Evolutionary conservation across 2,797 vertebrate species (phyloP).

Genomic region (Onychomys leucogaster): DNA sequence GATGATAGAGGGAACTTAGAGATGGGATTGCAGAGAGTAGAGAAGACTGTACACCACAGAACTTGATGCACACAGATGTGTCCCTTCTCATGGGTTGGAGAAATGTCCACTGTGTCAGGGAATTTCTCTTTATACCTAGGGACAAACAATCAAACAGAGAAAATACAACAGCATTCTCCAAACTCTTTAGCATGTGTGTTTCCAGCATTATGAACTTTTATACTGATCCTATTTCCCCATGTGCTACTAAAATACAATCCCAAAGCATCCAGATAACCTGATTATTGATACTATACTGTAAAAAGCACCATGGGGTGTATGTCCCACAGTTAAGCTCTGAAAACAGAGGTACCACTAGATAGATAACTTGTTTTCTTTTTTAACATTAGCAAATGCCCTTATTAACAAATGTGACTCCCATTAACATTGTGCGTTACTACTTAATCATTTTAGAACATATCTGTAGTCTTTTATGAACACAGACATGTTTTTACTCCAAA

Average conservation of each 20-base stretch:
- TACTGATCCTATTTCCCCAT: background rate
- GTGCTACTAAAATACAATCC: background rate
- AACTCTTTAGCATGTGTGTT: background rate
- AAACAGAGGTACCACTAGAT: background rate
- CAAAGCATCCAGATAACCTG: background rate
- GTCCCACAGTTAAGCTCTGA: background rate
- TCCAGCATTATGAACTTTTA: background rate
- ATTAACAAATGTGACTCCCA: background rate
- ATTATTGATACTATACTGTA: background rate
- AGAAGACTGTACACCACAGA: accelerated
- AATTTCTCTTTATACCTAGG: background rate
- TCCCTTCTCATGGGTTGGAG: background rate
- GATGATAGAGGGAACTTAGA: background rate
- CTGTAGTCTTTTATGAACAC: conserved; percentile 23
- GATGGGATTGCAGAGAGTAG: background rate
- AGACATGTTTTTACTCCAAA: conserved; percentile 6
- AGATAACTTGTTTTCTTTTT: background rate
- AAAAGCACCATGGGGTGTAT: background rate
- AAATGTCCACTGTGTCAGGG: background rate
- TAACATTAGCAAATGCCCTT: background rate
- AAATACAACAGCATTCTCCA: background rate
- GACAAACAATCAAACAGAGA: background rate
- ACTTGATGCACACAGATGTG: background rate
- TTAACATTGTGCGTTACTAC: background rate
- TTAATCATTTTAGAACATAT: background rate